Conservation (phyloP, 2,113 vertebrate species). For the Suncus etruscus region DNA sequence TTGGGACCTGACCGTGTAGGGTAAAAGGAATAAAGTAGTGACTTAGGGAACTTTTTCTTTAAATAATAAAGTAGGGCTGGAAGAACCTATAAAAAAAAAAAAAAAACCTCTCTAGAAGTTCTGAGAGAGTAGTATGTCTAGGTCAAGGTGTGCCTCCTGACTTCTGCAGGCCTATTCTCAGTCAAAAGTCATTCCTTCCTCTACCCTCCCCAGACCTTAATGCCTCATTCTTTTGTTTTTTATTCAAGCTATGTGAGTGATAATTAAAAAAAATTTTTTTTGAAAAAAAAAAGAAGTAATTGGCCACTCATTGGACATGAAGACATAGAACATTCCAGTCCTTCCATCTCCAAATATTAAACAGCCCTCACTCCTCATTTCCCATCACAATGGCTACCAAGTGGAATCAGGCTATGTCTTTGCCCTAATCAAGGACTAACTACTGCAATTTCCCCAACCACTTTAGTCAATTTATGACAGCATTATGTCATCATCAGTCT, state of each 20-base stretch:
- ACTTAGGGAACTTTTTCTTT: neutral
- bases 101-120: accelerated
- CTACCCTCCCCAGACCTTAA: neutral
- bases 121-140: neutral
- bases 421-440: neutral
- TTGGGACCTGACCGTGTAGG: too few species aligned
- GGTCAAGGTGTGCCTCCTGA: neutral
- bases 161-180: neutral
- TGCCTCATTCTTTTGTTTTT: neutral
- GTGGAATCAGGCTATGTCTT: neutral
- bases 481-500: neutral
- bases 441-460: neutral
- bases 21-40: neutral
- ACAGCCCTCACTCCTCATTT: neutral
- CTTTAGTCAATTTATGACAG: neutral
- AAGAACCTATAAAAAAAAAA: neutral
- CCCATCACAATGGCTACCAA: neutral
- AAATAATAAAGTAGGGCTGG: neutral
- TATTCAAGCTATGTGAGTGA: neutral
- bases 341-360: neutral
- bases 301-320: neutral
- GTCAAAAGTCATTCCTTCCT: neutral
- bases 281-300: conserved; percentile 4
- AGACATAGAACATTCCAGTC: neutral
- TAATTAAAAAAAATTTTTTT: too few species aligned